These are phyloP conservation scores for Trypoxylon attenuatum DNA, from an alignment of 2,888 invertebrate genomes.

Conservation along the genomic window DNA sequence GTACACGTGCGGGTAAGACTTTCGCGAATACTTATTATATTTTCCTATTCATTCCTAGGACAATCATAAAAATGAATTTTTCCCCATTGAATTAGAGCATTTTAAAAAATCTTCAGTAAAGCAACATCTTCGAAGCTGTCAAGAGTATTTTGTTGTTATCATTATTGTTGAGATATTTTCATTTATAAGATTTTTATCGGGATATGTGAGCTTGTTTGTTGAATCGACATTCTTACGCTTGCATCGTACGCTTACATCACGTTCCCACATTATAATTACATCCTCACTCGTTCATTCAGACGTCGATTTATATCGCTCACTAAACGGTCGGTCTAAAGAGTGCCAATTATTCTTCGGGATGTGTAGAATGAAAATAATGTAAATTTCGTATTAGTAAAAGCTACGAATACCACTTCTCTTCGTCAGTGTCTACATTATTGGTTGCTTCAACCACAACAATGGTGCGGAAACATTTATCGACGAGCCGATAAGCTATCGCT, in stretches of 20 bases:
- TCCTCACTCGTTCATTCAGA: not conserved
- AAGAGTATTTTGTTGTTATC: slow-evolving; percentile 20
- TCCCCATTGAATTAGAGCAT: no score
- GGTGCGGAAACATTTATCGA: not conserved
- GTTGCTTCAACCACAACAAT: not conserved
- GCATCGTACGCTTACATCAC: slow-evolving; percentile 41
- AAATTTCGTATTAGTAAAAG: no score
- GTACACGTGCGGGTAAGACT: no score
- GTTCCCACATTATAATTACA: not conserved
- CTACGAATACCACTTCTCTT: no score
- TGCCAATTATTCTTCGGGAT: no score
- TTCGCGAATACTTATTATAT: no score
- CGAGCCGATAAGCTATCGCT: slow-evolving; percentile 6
- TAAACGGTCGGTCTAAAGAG: no score
- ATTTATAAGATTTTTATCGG: slow-evolving; percentile 25
- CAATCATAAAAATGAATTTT: no score
- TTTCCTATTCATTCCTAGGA: no score
- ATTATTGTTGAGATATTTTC: slow-evolving; percentile 22
- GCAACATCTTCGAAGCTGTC: not conserved
- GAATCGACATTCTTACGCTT: slow-evolving; percentile 38
- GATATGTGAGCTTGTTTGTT: slow-evolving; percentile 9
- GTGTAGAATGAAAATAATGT: no score
- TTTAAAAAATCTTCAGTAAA: no score
- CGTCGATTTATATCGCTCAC: not conserved
- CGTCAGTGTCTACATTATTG: no score